phyloP scores from a whole-genome alignment of 2,113 vertebrate genomes.

The Egretta garzetta region DNA sequence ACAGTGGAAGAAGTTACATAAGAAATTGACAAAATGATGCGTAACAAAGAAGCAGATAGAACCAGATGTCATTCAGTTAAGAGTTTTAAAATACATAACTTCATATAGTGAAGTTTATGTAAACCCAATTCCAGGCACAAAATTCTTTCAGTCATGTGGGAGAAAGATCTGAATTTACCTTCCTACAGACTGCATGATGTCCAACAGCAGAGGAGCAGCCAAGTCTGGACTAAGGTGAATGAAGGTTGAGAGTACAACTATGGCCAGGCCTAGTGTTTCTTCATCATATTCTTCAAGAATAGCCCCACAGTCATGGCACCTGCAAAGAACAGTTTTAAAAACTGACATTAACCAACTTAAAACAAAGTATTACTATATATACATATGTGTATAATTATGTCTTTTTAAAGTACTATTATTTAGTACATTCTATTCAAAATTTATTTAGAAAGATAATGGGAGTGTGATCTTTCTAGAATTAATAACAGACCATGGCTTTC shows the following conservation, averaged over 20 bases:
- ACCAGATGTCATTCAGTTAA: not conserved
- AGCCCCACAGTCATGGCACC: slow-evolving; percentile 96
- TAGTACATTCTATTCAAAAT: not conserved
- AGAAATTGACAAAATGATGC: not conserved
- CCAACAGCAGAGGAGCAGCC: slow-evolving; percentile 93
- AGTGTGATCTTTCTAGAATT: not conserved
- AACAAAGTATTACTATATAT: not conserved
- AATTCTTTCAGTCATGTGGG: not conserved
- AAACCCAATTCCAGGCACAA: not conserved
- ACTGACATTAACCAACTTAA: not conserved
- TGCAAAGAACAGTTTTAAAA: slow-evolving; percentile 62
- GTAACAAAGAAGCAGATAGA: not conserved
- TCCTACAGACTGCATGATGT: slow-evolving; percentile 99
- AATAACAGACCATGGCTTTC: not conserved
- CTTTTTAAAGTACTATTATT: not conserved
- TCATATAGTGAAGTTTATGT: not conserved
- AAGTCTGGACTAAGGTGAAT: slow-evolving; percentile 96
- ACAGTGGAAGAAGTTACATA: not conserved
- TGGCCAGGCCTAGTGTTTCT: slow-evolving; percentile 92
- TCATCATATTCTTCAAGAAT: slow-evolving; percentile 97
- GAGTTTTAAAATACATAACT: not conserved
- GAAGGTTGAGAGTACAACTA: slow-evolving; percentile 96
- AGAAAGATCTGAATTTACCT: slow-evolving; percentile 77
- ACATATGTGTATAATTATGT: not conserved
- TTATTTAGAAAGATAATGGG: not conserved